Base-by-base conservation (phyloP, 2,113 vertebrate species). In the Malurus cyaneus region DNA sequence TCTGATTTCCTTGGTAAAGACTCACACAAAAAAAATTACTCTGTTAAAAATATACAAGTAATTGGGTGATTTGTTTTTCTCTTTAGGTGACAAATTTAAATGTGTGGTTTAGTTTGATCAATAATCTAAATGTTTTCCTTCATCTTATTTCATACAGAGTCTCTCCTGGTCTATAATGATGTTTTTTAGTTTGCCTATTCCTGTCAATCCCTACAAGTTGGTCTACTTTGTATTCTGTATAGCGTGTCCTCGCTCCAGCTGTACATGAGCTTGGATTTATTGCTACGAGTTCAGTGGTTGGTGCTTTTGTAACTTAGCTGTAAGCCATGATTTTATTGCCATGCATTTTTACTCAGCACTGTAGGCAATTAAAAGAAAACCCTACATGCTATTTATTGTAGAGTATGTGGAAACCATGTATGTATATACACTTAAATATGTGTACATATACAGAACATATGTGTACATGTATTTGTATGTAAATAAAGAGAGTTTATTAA, bases 401-500 rank as follows among this genome's bases (percentile, higher is more conserved):
- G 97, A 97, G 80, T 97, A 97, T 80, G 94, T 98, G 97, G 89
- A 96, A 97, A 95, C 25, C 86, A 95, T 97, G 67, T 90, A 96
- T 98, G 96, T 98, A 97, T 96, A 98, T 98, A 98, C 82, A 95
- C 96, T 94, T 96, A 94, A 94, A 96, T 92, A 96, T 90, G 91
- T 98, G 96, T 97, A 98, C 97, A 98, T 89, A 96, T 65, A 92
- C 94, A 94, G 93, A 82, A 94, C 67, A 77, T 92, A 93, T 78
- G 94, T 94, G 96, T 97, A 96, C 97, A 97, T 94, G 92, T 94
- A 95, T 98, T 98, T 98, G 95, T 98, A 97, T 98, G 98, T 98
- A 98, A 98, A 98, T 98, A 98, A 98, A 98, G 94, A 94, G 39
- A 96, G 91, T 98, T 98, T 98, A 94, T 95, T 98, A 98, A 97